Evolutionary conservation across 2,888 invertebrate species (phyloP).

Genomic region (Drosophila kuntzei): DNA sequence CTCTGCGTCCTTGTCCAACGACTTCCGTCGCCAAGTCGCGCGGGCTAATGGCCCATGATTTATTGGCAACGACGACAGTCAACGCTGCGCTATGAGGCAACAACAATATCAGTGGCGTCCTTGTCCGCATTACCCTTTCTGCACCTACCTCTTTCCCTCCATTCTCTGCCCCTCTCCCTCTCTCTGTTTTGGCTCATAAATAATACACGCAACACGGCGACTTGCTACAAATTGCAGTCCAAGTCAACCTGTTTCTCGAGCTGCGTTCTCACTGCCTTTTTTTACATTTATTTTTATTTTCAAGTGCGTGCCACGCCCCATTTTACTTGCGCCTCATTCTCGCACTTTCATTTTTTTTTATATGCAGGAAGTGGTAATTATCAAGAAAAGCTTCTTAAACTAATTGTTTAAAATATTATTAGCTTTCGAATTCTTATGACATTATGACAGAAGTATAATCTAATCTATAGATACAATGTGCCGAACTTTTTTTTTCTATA

Average conservation of each 20-base stretch:
- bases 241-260: constrained; percentile 61
- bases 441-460: neutral
- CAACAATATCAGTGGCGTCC: constrained; percentile 46
- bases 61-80: constrained; percentile 77
- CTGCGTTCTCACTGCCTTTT: constrained; percentile 7
- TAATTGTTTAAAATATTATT: constrained; percentile 34
- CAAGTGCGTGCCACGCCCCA: constrained; percentile 21
- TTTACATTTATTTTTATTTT: constrained; percentile 10
- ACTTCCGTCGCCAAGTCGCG: constrained; percentile 60
- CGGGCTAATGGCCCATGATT: constrained; percentile 77
- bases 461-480: neutral
- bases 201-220: constrained; percentile 76
- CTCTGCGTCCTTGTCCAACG: neutral
- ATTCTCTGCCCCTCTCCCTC: neutral
- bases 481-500: too few relatives aligned
- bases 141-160: neutral
- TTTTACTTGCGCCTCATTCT: constrained; percentile 49
- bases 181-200: constrained; percentile 58
- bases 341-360: constrained; percentile 31
- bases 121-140: constrained; percentile 48
- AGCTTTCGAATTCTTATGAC: neutral
- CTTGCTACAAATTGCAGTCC: constrained; percentile 75
- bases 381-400: constrained; percentile 40
- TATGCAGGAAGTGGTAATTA: constrained; percentile 73
- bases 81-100: constrained; percentile 46